Conservation (phyloP, 64 coral and sea anemone species). For the Exaiptasia diaphana region DNA sequence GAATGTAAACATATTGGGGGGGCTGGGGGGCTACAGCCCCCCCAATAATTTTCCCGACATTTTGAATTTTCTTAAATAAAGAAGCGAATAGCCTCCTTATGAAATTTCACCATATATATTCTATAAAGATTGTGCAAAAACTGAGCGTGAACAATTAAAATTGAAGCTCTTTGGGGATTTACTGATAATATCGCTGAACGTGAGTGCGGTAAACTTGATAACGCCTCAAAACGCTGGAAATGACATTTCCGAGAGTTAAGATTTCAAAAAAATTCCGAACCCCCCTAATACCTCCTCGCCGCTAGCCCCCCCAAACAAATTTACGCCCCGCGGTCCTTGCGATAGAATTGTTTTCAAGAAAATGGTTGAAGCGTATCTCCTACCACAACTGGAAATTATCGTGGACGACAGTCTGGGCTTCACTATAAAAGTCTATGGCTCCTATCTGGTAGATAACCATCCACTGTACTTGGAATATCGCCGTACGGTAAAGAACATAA, state of each 20-base stretch:
- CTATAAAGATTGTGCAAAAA: too few relatives aligned
- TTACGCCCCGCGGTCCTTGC: too few relatives aligned
- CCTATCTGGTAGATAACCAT: slow-evolving; percentile 26
- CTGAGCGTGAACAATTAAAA: too few relatives aligned
- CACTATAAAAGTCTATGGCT: slow-evolving; percentile 44
- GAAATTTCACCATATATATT: too few relatives aligned
- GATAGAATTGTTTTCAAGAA: slow-evolving; percentile 31
- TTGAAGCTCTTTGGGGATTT: too few relatives aligned
- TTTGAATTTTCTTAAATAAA: too few relatives aligned
- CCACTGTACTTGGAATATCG: slow-evolving; percentile 19
- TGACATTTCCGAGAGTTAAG: neutral
- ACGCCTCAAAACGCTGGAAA: neutral
- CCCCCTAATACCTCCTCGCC: too few relatives aligned
- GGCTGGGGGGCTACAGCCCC: neutral
- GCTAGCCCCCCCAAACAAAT: too few relatives aligned
- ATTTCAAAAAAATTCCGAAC: neutral
- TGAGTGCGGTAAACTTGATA: neutral
- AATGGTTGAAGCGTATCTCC: neutral
- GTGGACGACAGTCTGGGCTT: slow-evolving; percentile 37
- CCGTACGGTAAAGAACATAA: slow-evolving; percentile 11
- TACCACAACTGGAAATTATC: slow-evolving; percentile 24
- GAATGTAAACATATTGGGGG: neutral
- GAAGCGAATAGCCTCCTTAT: too few relatives aligned
- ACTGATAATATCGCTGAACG: too few relatives aligned
- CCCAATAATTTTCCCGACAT: too few relatives aligned